These are phyloP conservation scores for Zygaena filipendulae DNA, from an alignment of 2,888 invertebrate species.

Conservation along the genomic window DNA sequence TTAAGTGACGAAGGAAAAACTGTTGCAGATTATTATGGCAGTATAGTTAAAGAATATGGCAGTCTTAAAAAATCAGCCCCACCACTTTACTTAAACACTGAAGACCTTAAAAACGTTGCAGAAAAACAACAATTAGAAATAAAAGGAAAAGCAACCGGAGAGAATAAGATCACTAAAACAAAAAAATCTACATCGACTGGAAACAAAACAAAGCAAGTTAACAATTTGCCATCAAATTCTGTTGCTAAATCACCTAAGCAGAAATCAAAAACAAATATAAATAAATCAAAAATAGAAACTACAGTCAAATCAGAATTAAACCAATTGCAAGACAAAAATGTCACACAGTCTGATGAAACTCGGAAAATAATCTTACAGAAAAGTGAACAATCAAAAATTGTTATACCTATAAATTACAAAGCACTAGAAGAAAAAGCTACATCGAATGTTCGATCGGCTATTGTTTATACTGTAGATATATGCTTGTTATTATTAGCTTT, in stretches of 20 bases:
- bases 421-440: constrained; percentile 72
- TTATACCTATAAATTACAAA: constrained; percentile 61
- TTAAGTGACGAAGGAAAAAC: constrained; percentile 74
- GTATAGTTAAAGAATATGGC: constrained; percentile 79
- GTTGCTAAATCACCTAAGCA: constrained; percentile 1
- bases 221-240: constrained; percentile 4
- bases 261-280: constrained; percentile 7
- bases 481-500: constrained; percentile 80
- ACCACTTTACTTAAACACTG: constrained; percentile 70
- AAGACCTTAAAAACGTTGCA: constrained; percentile 70
- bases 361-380: constrained; percentile 38
- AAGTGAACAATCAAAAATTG: constrained; percentile 52
- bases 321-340: background rate
- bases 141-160: constrained; percentile 17
- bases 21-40: constrained; percentile 83
- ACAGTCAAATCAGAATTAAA: too few relatives aligned
- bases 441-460: constrained; percentile 73
- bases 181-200: constrained; percentile 26
- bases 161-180: constrained; percentile 14
- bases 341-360: constrained; percentile 15
- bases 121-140: constrained; percentile 50
- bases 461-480: constrained; percentile 80
- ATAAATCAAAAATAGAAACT: constrained; percentile 18
- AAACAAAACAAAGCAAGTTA: too few relatives aligned
- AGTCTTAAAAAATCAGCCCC: constrained; percentile 53